Evolutionary conservation across 1,140 invertebrate genomes (phyloP), one percentile per base, ranked within the genome.

Genomic region (Tetramorium simillimum): DNA sequence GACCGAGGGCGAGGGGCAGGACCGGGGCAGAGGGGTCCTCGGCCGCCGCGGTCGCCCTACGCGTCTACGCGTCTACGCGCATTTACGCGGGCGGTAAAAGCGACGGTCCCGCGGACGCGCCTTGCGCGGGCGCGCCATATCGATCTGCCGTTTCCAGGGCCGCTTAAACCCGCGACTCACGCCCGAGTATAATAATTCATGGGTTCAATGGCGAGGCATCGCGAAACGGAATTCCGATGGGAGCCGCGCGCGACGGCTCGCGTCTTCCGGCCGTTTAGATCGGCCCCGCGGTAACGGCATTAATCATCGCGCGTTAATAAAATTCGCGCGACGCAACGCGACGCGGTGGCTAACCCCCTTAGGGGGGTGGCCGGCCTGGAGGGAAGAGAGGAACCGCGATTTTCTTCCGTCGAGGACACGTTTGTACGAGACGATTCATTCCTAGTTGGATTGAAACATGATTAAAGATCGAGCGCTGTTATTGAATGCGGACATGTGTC

Each of bases 141-240:
- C 89, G 91, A 92, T 92, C 91, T 86, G 85, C 40, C 85, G 87
- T 69, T 91, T 89, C 89, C 87, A 91, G 89, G 86, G 85, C 85
- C 91, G 91, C 85, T 90, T 89, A 85, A 89, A 92, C 76, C 60
- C 76, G 69, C 90, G 85, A 91, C 89, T 91, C 90, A 90, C 88
- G 90, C 88, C 91, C 90, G 90, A 91, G 80, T 65, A 91, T 91
- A 91, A 91, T 91, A 91, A 91, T 91, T 91, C 89, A 90, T 90
- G 84, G 78, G 62, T 90, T 62, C 76, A 90, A 90, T 90, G 80
- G 88, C 89, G 89, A 90, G 86, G 86, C 75, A 43, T 63, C 81
- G 65, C 65, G 49, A 70, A 90, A 85, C 53, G 85, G 80, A 88
- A 90, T 87, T 91, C 65, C 78, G 72, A 88, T 88, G 69, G 67